Conservation (phyloP, 2,797 vertebrate genomes). For the Orientallactaga sibirica region DNA sequence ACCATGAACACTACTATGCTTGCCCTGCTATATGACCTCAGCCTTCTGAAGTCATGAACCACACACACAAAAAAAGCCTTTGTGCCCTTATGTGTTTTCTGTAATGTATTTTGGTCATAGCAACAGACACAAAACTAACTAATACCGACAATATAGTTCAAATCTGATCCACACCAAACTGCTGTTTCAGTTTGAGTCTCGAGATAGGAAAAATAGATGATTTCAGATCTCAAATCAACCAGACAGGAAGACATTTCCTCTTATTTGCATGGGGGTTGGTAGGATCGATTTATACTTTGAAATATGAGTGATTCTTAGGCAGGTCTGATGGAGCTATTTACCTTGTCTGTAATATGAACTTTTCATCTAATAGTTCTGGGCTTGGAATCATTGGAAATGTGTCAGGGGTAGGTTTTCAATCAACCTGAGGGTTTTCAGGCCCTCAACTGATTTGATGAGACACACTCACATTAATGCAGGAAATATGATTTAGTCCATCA, state of each 20-base stretch:
- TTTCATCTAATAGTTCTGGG: background rate
- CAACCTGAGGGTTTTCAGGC: background rate
- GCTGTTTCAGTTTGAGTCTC: background rate
- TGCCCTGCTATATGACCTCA: too few species aligned
- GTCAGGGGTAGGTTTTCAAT: too few species aligned
- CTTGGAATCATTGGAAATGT: background rate
- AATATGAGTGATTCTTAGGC: background rate
- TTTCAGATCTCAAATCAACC: background rate
- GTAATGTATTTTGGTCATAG: too few species aligned
- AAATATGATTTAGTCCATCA: background rate
- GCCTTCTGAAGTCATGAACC: too few species aligned
- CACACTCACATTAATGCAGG: too few species aligned
- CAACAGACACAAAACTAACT: too few species aligned
- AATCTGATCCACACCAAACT: background rate
- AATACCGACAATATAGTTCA: background rate
- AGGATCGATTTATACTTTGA: background rate
- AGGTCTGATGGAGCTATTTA: background rate
- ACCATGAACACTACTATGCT: too few species aligned
- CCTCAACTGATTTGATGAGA: background rate
- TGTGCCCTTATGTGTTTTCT: too few species aligned
- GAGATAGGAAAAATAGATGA: background rate
- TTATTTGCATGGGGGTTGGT: background rate
- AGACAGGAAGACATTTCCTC: background rate
- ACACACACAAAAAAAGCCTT: too few species aligned
- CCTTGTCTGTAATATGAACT: background rate